phyloP scores from a whole-genome alignment of 2,797 vertebrate genomes.

The Melanotaenia nigrans region DNA sequence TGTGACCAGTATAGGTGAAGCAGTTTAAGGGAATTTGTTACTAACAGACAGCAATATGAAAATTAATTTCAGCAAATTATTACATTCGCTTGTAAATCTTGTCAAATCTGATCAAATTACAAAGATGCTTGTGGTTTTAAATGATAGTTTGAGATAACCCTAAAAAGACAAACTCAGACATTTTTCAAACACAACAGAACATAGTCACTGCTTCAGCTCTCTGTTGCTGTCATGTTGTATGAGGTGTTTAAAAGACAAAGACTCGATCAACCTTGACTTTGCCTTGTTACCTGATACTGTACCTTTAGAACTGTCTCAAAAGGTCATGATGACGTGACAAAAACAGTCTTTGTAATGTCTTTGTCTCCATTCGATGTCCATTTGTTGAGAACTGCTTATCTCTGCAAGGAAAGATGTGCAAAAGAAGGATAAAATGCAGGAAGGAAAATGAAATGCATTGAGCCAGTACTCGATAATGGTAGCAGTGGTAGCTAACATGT shows the following conservation, averaged over 20 bases:
- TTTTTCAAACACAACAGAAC: background rate
- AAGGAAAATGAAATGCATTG: background rate
- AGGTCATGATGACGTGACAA: slow-evolving; percentile 16
- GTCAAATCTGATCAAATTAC: background rate
- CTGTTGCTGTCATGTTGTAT: background rate
- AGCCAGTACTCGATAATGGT: background rate
- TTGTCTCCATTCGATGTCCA: background rate
- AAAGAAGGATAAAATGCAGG: background rate
- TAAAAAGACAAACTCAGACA: background rate
- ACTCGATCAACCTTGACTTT: slow-evolving; percentile 45
- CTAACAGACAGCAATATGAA: background rate
- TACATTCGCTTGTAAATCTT: background rate
- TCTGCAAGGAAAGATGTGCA: background rate
- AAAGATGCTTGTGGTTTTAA: slow-evolving; percentile 1
- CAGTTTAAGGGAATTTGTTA: background rate
- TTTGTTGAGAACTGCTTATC: background rate
- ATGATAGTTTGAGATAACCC: background rate
- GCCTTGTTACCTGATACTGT: slow-evolving; percentile 17
- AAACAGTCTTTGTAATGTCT: background rate
- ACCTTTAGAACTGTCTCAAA: background rate
- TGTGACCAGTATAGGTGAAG: background rate
- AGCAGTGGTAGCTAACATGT: background rate
- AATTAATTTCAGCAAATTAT: background rate
- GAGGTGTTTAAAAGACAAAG: slow-evolving; percentile 8
- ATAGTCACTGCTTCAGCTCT: background rate